Evolutionary conservation across 30 jellyfish, hydroid and myxozoan species (phyloP), one percentile per base, ranked within the genome.

Genomic region (Cassiopea andromeda): DNA sequence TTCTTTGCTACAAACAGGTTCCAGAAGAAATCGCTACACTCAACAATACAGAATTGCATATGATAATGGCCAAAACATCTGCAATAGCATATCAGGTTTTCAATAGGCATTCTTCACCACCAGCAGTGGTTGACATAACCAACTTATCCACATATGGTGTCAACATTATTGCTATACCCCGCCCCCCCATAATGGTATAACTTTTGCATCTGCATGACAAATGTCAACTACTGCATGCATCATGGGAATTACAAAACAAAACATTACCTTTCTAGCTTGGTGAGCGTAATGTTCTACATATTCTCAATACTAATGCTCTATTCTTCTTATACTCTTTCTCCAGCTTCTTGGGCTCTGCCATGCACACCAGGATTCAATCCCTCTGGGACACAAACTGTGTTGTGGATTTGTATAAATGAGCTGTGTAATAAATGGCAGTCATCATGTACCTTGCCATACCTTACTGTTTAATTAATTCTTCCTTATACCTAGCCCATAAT

Each of bases 331-430:
- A 90, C 54, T 16, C 82, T 82, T 46, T 71, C 67, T 48, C 90
- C 94, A 46, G 93, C 82, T 59, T 69, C 71, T 80, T 43, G 80
- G 83, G 61, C 89, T 14, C 80, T 88, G 96, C 94, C 48, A 88
- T 58, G 47, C 48, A 81, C 96, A 88, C 93, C 96, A 82, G 2
- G 38, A 27, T 27, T 27, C 38, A 27, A 27, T 27, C 38, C 38
- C 38, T 27, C 38, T 27, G 38, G 38, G 38, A 0, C 38, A 27
- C 38, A 27, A 27, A 27, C 38, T 27, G 38, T 27, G 38, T 27
- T 27, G 38, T 27, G 38, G 38, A 27, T 27, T 0, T 27, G 38
- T 27, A 27, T 27, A 27, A 27, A 27, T 27, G 38, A 27, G 38
- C 38, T 27, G 38, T 27, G 38, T 27, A 27, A 27, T 27, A 27